phyloP scores from a whole-genome alignment of 2,888 invertebrate genomes.

The Hemistola chrysoprasaria region DNA sequence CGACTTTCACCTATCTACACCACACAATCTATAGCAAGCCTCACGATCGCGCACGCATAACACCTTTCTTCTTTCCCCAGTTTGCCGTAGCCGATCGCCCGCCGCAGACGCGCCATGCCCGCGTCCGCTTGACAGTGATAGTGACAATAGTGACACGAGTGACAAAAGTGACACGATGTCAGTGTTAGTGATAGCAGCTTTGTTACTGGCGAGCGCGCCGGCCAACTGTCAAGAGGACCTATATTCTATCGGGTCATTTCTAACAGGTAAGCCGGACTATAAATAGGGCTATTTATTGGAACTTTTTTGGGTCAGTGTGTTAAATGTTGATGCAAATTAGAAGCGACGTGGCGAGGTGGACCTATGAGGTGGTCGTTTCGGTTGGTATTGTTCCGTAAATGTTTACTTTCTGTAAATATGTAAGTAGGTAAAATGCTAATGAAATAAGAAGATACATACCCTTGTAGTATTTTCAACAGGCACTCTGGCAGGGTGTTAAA shows the following conservation, averaged over 20 bases:
- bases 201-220: conserved; percentile 42
- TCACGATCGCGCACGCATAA: conserved; percentile 34
- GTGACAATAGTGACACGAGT: no score
- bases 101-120: conserved; percentile 58
- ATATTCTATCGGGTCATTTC: conserved; percentile 88
- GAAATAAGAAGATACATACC: no score
- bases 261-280: conserved; percentile 85
- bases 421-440: no score
- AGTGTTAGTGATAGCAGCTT: conserved; percentile 47
- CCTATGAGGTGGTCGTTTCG: conserved; percentile 2
- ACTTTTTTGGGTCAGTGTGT: conserved; percentile 22
- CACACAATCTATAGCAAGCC: conserved; percentile 28
- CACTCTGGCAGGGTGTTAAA: no score
- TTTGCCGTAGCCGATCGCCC: conserved; percentile 47
- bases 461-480: no score
- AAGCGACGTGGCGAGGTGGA: conserved; percentile 14
- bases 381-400: no score
- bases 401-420: no score
- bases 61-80: conserved; percentile 64
- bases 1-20: conserved; percentile 18
- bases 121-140: conserved; percentile 29
- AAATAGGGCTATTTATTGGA: conserved; percentile 14
- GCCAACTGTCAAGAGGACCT: conserved; percentile 86
- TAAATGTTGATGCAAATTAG: conserved; percentile 2
- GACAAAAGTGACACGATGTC: conserved; percentile 52